Conservation (phyloP, 2,888 invertebrate genomes). For the Eucriotettix oculatus region DNA sequence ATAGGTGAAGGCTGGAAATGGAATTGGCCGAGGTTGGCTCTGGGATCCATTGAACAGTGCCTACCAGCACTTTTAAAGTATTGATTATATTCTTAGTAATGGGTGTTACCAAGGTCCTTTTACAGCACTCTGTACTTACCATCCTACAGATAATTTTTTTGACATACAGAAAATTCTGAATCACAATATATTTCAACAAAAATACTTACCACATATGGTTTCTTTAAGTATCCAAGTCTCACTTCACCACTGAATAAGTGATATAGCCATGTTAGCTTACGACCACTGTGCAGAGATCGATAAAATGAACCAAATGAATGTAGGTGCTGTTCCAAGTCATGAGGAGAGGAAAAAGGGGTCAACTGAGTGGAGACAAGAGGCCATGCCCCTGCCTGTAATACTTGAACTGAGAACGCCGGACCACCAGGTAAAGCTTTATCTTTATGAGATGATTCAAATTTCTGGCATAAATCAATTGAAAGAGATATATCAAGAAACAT, state of each 20-base stretch:
- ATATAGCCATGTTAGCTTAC: constrained; percentile 93
- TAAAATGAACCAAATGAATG: constrained; percentile 86
- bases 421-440: neutral
- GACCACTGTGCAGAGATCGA: constrained; percentile 69
- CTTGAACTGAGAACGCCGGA: neutral
- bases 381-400: neutral
- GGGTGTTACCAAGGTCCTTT: too few relatives aligned
- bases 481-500: neutral
- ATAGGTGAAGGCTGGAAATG: too few relatives aligned
- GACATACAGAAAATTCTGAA: too few relatives aligned
- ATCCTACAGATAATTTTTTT: too few relatives aligned
- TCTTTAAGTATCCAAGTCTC: constrained; percentile 59
- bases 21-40: too few relatives aligned
- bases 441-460: neutral
- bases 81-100: too few relatives aligned
- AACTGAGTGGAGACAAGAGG: constrained; percentile 19
- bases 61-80: too few relatives aligned
- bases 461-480: neutral
- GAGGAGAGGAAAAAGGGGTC: constrained; percentile 72
- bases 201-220: constrained; percentile 70
- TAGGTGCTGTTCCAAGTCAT: constrained; percentile 76
- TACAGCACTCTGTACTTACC: too few relatives aligned
- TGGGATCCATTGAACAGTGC: too few relatives aligned
- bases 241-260: constrained; percentile 75
- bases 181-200: constrained; percentile 59